phyloP scores from a whole-genome alignment of 2,113 vertebrate genomes.

The Emydura subglobosa region DNA sequence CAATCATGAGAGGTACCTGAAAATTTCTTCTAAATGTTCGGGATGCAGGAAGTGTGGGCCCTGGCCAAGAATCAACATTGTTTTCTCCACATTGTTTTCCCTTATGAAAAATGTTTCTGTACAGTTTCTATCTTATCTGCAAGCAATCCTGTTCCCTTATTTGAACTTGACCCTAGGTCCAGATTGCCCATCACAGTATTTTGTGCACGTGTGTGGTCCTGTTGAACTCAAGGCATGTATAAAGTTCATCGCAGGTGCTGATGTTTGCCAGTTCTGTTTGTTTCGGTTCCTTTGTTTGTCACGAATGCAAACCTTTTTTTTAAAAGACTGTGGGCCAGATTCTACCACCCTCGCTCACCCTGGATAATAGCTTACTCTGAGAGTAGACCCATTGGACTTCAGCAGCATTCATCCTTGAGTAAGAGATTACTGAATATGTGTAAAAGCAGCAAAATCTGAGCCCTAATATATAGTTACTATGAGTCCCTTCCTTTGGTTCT shows the following conservation, averaged over 20 bases:
- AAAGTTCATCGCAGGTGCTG: accelerated
- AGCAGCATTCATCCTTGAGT: not conserved
- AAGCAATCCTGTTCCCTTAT: not conserved
- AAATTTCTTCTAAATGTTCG: not conserved
- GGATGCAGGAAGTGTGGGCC: not conserved
- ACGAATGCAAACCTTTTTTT: not conserved
- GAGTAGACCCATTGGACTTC: not conserved
- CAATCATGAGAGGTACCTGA: accelerated
- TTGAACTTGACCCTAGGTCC: accelerated
- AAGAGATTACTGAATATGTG: not conserved
- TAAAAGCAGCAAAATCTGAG: not conserved
- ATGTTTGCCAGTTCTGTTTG: not conserved
- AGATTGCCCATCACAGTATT: not conserved
- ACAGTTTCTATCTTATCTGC: not conserved
- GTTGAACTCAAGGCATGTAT: accelerated
- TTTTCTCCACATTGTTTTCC: not conserved
- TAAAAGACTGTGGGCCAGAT: not conserved
- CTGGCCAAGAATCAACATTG: accelerated
- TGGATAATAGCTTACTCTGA: not conserved
- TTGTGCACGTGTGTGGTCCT: not conserved
- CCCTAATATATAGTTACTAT: not conserved
- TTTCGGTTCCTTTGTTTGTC: not conserved
- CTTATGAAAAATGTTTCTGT: not conserved
- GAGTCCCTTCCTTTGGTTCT: not conserved
- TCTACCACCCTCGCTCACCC: not conserved